Evolutionary conservation across 2,113 vertebrate genomes (phyloP).

Genomic region (Anguilla rostrata): DNA sequence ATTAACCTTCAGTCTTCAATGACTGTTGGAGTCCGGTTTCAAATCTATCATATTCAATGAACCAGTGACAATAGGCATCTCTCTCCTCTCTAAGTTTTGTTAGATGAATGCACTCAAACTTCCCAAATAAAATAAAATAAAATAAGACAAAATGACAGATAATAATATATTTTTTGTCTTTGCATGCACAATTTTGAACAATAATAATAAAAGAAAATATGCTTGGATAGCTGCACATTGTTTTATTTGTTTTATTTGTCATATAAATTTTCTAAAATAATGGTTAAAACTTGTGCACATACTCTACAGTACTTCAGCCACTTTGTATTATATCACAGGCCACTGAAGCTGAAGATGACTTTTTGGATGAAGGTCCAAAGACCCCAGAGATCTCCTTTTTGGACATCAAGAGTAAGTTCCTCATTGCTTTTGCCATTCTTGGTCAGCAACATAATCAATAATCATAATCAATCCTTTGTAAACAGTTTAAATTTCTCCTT

Average conservation of each 20-base stretch:
- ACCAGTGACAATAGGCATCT: not conserved
- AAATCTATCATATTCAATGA: not conserved
- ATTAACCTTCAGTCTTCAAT: not conserved
- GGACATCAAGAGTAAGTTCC: slow-evolving; percentile 84
- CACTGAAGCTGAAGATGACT: slow-evolving; percentile 54
- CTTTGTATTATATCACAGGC: slow-evolving; percentile 48
- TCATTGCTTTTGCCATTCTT: not conserved
- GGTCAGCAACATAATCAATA: not conserved
- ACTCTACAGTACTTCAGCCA: not conserved
- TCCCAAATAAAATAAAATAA: too few species aligned
- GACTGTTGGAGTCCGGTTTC: not conserved
- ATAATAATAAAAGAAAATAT: not conserved
- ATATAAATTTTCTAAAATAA: not conserved
- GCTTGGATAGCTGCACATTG: not conserved
- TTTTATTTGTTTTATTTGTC: not conserved
- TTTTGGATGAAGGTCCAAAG: slow-evolving; percentile 65
- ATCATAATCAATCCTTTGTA: not conserved
- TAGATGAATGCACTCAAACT: not conserved
- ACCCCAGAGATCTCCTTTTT: slow-evolving; percentile 69
- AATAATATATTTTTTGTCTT: not conserved
- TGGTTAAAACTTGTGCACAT: not conserved
- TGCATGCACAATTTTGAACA: not conserved
- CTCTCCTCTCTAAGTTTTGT: too few species aligned
- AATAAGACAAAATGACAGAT: too few species aligned
- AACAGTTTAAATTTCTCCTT: not conserved